These are phyloP conservation scores for Leucozona laternaria DNA, from an alignment of 2,888 invertebrate species.

Conservation along the genomic window DNA sequence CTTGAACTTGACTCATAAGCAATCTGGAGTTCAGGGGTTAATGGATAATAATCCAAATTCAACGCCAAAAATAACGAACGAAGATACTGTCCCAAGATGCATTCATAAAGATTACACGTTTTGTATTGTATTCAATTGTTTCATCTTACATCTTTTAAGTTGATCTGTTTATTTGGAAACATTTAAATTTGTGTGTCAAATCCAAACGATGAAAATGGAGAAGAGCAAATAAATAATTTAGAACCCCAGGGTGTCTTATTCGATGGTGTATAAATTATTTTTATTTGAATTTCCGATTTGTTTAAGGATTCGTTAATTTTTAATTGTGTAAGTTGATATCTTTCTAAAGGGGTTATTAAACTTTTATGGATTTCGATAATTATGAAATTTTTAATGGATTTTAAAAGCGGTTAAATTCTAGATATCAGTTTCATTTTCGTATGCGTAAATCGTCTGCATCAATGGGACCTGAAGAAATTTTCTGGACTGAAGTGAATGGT, in stretches of 20 bases:
- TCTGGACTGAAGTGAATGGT: no score
- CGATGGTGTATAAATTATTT: not conserved
- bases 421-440: no score
- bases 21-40: slow-evolving; percentile 63
- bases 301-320: not conserved
- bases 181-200: slow-evolving; percentile 14
- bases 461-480: no score
- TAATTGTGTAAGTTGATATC: slow-evolving; percentile 17
- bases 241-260: not conserved
- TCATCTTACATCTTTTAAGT: not conserved
- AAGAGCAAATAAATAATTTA: not conserved
- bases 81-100: slow-evolving; percentile 16
- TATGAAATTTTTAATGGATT: not conserved
- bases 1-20: slow-evolving; percentile 69
- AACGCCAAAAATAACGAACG: not conserved
- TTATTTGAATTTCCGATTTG: slow-evolving; percentile 20
- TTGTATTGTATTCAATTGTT: not conserved
- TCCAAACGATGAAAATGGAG: not conserved
- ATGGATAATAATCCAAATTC: slow-evolving; percentile 42
- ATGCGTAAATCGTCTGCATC: no score
- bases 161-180: not conserved
- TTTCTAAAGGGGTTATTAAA: slow-evolving; percentile 20
- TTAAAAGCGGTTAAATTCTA: not conserved
- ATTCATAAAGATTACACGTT: slow-evolving; percentile 2
- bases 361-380: not conserved